Evolutionary conservation across 1,140 invertebrate species (phyloP), one percentile per base, ranked within the genome.

Genomic region (Lanistes nyassanus): DNA sequence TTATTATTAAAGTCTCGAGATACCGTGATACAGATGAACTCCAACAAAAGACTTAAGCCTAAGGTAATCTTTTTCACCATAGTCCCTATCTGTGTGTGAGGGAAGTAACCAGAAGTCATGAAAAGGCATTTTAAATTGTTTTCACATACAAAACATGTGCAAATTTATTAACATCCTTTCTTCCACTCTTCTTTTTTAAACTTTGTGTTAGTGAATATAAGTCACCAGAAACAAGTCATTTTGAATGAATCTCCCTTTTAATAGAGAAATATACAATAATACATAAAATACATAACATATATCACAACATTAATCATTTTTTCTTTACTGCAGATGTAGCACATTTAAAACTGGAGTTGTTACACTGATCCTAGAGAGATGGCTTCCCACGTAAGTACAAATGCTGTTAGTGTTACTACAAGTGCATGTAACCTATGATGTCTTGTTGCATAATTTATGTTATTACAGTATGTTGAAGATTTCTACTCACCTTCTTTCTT

Each of bases 401-500:
- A 53, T 53, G 23, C 23, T 13, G n/a, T n/a, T n/a, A n/a, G n/a
- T n/a, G n/a, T n/a, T n/a, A n/a, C n/a, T 53, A 53, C 23, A 53
- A 13, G 23, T 53, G 23, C 23, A 53, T 53, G 23, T 53, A 53
- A 13, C 13, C 23, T 13, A 13, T 13, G 13, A 53, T 53, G 23
- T 53, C 13, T 53, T 13, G 13, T 53, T 53, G 13, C 13, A 53
- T 53, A 11, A 53, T 13, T 53, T 53, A 53, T 53, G 13, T 23
- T 53, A 23, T 53, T 13, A 53, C 51, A 53, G 13, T 13, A 53
- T 53, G n/a, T n/a, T 6, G 53, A 29, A 47, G 29, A 55, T 21
- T 51, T 34, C 51, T 19, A 66, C 51, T 31, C 81, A 84, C 90
- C 90, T 88, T 93, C 92, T 78, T 92, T 91, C 81, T 92, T 92